Conservation (phyloP, 2,888 invertebrate genomes). For the Hydraecia micacea region DNA sequence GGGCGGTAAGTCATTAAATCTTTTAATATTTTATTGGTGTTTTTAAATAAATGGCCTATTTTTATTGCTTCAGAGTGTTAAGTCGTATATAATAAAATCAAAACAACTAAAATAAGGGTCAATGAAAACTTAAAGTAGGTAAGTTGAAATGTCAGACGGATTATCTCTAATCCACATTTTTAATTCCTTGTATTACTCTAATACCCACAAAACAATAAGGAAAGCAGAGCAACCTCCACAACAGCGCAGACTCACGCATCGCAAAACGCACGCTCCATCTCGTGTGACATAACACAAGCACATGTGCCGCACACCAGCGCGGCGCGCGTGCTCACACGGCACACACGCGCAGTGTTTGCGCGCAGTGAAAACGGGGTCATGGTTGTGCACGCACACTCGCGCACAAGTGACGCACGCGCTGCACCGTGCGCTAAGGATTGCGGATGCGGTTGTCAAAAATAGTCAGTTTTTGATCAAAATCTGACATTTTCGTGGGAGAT, state of each 20-base stretch:
- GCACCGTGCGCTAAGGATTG: slow-evolving; percentile 72
- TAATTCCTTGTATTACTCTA: slow-evolving; percentile 13
- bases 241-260: slow-evolving; percentile 44
- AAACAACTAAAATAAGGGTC: slow-evolving; percentile 2
- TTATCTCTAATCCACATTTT: slow-evolving; percentile 24
- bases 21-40: slow-evolving; percentile 22
- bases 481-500: background rate
- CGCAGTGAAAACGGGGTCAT: slow-evolving; percentile 85
- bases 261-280: slow-evolving; percentile 68
- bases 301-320: slow-evolving; percentile 66
- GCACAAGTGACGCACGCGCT: slow-evolving; percentile 68
- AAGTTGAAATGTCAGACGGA: background rate
- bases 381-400: slow-evolving; percentile 77
- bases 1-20: slow-evolving; percentile 48
- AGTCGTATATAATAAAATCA: slow-evolving; percentile 22
- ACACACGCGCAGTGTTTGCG: slow-evolving; percentile 66
- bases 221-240: slow-evolving; percentile 59
- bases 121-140: slow-evolving; percentile 20
- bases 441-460: slow-evolving; percentile 74
- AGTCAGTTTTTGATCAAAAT: slow-evolving; percentile 21
- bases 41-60: slow-evolving; percentile 13
- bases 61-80: slow-evolving; percentile 19
- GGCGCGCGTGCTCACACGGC: slow-evolving; percentile 26
- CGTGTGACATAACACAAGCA: slow-evolving; percentile 81
- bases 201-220: slow-evolving; percentile 28